These are phyloP conservation scores for Ectropis crepuscularia DNA, from an alignment of 2,888 invertebrate genomes.

Conservation along the genomic window DNA sequence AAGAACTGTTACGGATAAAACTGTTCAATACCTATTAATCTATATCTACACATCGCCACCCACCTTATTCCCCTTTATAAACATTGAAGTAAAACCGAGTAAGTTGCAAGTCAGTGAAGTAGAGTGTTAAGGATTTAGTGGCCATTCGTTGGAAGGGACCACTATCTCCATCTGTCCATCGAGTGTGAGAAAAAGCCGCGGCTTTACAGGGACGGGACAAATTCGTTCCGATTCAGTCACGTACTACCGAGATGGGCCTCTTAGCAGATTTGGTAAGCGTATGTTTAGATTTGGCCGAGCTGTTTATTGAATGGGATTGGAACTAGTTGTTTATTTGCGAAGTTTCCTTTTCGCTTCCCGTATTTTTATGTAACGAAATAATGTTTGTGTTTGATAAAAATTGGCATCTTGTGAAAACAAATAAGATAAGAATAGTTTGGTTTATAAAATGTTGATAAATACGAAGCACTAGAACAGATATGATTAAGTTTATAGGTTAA, in stretches of 20 bases:
- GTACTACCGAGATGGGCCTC: conserved; percentile 72
- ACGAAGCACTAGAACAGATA: too few species aligned
- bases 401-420: not conserved
- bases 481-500: too few species aligned
- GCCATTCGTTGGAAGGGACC: conserved; percentile 72
- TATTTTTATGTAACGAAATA: conserved; percentile 8
- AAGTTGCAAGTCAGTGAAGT: conserved; percentile 62
- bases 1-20: too few species aligned
- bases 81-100: conserved; percentile 52
- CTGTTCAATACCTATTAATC: too few species aligned
- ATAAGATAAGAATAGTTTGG: not conserved
- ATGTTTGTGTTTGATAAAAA: conserved; percentile 12
- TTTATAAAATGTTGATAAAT: too few species aligned
- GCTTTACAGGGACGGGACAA: conserved; percentile 74
- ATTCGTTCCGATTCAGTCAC: conserved; percentile 82
- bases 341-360: conserved; percentile 23
- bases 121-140: conserved; percentile 79
- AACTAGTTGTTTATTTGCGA: conserved; percentile 46
- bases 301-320: conserved; percentile 75
- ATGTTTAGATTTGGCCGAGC: conserved; percentile 70
- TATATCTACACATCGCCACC: not conserved
- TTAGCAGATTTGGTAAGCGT: conserved; percentile 76
- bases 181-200: conserved; percentile 76
- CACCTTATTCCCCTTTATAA: conserved; percentile 36
- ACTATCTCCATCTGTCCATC: conserved; percentile 79